Evolutionary conservation across 1,140 invertebrate species (phyloP), one percentile per base, ranked within the genome.

Genomic region (Drosophila nigrodunni): DNA sequence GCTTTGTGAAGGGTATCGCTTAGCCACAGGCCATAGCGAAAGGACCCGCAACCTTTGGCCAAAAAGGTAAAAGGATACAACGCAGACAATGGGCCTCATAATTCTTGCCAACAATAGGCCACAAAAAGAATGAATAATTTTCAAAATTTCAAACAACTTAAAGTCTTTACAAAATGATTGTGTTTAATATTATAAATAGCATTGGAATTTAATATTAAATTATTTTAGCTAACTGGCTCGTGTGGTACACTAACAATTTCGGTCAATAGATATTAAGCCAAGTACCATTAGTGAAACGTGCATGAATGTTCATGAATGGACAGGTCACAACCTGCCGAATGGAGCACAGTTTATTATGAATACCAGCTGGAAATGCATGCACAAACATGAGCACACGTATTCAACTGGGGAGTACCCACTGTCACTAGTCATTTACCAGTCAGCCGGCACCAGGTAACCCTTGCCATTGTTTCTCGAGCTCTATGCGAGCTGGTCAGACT

Each of bases 281-380:
- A 67, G 50, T 68, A 58, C 58, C 66, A 78, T 83, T 85, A 80
- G 74, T 71, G 60, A 80, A 81, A 86, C 82, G 82, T 85, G 82
- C 82, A 86, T 78, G 80, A 85, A 85, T 86, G 81, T 77, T 62
- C 71, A 73, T 80, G 11, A 49, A 44, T 15, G 30, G 30, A 37
- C 30, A 25, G 25, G 44, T 25, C 8, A 25, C 34, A 64, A 21
- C 47, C 37, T 43, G 18, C 39, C 43, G 55, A 37, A 58, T 41
- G 10, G n/a, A 58, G 39, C 52, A 35, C 43, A 72, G 60, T 77
- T 68, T 80, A 78, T 77, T 69, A 77, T 85, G 81, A 85, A 74
- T 52, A 52, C 18, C 82, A 79, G 79, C 75, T 82, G 74, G 64
- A 81, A 69, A 81, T 74, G 60, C 66, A 64, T n/a, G 68, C 66